Base-by-base conservation (phyloP, 2,113 vertebrate species). In the Erythrolamprus reginae region DNA sequence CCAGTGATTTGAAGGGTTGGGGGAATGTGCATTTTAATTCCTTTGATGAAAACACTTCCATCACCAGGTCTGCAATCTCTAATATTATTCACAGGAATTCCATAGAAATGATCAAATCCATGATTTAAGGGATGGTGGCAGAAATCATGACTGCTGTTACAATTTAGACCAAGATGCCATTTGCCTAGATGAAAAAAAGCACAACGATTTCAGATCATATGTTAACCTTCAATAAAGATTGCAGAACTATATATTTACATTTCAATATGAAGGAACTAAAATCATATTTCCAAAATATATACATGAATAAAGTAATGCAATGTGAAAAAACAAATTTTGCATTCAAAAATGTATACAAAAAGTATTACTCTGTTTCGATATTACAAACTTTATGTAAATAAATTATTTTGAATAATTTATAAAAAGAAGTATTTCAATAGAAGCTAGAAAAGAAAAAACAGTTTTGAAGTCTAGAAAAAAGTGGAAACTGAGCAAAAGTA, bases 131-230 rank as follows among this genome's bases (percentile, higher is more conserved):
- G 98, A 93, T 99, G 98, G 96, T 99, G 98, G 92, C 98, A 99
- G 95, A 98, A 98, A 93, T 99, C 98, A 0, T 93, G 86, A 0
- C n/a, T 96, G 93, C 92, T 96, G 89, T 98, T 90, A 91, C 98
- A 99, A 96, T 96, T 98, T 7, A 98, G 94, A 0, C 98, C 98
- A 0, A 98, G 97, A 95, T 99, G 98, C 98, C 98, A 99, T 93
- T 99, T 99, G 33, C 98, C 98, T 98, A 92, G 2, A 89, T 28
- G 84, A 50, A 94, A 23, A 93, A 93, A 95, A 24, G 93, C 24
- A 89, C 2, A 95, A 33, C 95, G 24, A 50, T 33, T 77, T 88
- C 51, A 94, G 42, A 26, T 88, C 82, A 85, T 94, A 92, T 93
- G 92, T 24, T 90, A 1, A 5, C 21, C 6, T 1, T 0, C 83